Conservation (phyloP, 2,797 vertebrate species). For the Melanotaenia parkinsoni region DNA sequence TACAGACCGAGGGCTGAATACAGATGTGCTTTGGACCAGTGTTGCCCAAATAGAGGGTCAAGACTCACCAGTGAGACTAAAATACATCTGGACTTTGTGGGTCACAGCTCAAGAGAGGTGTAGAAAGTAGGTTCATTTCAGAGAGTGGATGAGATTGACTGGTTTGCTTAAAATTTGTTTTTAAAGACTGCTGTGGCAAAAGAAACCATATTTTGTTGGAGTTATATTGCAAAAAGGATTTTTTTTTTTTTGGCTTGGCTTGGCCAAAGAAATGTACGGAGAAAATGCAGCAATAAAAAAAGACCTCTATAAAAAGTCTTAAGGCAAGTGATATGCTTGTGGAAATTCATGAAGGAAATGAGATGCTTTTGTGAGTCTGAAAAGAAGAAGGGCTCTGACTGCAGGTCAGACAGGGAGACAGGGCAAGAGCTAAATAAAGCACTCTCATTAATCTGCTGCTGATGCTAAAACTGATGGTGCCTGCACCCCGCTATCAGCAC, state of each 20-base stretch:
- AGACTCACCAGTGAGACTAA: constrained; percentile 43
- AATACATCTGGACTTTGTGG: constrained; percentile 55
- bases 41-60: constrained; percentile 69
- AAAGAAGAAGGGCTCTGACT: constrained; percentile 35
- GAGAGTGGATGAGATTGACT: constrained; percentile 4
- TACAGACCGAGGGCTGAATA: constrained; percentile 65
- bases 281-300: neutral
- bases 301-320: neutral
- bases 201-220: neutral
- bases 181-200: constrained; percentile 9
- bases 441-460: constrained; percentile 72
- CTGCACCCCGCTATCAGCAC: constrained; percentile 61
- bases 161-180: constrained; percentile 26
- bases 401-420: constrained; percentile 57
- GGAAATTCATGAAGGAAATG: constrained; percentile 28
- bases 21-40: constrained; percentile 71
- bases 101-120: constrained; percentile 64
- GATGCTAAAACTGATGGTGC: constrained; percentile 66
- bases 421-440: constrained; percentile 69
- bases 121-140: no score
- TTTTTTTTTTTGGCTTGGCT: neutral
- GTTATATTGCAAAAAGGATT: neutral
- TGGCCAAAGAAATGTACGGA: neutral
- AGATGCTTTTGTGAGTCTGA: constrained; percentile 16
- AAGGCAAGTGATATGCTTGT: constrained; percentile 3